A percentile compares a stretch with the other conserved stretches of the same genome.
These are phyloP conservation scores for Sylvia borin DNA, from an alignment of 2,797 vertebrate genomes.

Conservation along the genomic window DNA sequence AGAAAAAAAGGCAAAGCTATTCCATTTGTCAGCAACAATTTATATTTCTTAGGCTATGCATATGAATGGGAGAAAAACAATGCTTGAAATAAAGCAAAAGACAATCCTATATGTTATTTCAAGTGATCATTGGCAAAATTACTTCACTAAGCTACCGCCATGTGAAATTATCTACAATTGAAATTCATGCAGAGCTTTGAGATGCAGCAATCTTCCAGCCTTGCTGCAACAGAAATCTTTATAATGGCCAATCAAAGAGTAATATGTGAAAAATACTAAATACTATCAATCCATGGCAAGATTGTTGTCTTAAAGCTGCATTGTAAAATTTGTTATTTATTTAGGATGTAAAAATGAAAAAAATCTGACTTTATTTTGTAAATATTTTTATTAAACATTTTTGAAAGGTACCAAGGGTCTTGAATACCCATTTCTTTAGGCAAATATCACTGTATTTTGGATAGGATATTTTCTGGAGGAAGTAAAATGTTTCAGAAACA, in stretches of 20 bases:
- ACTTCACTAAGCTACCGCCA: neutral
- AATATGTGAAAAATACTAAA: neutral
- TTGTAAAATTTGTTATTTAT: neutral
- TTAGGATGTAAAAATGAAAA: neutral
- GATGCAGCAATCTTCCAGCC: neutral
- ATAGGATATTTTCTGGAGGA: neutral
- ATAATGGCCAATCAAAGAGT: neutral
- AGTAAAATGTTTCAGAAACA: neutral
- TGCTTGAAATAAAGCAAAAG: neutral
- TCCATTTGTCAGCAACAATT: neutral
- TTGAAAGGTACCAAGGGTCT: neutral
- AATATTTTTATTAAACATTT: neutral
- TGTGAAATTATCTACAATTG: slow-evolving; percentile 1
- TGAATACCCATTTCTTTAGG: neutral
- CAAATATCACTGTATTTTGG: neutral
- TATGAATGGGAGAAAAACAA: neutral
- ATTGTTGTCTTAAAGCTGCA: neutral
- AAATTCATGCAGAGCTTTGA: slow-evolving; percentile 28
- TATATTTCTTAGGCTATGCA: neutral
- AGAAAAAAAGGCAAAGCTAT: neutral
- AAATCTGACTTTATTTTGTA: neutral
- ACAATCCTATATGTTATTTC: slow-evolving; percentile 2
- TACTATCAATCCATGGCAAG: neutral
- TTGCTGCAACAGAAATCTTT: neutral
- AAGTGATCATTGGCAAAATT: slow-evolving; percentile 10